These are phyloP conservation scores for Calliphora vicina DNA, from an alignment of 1,140 invertebrate genomes.

Conservation along the genomic window DNA sequence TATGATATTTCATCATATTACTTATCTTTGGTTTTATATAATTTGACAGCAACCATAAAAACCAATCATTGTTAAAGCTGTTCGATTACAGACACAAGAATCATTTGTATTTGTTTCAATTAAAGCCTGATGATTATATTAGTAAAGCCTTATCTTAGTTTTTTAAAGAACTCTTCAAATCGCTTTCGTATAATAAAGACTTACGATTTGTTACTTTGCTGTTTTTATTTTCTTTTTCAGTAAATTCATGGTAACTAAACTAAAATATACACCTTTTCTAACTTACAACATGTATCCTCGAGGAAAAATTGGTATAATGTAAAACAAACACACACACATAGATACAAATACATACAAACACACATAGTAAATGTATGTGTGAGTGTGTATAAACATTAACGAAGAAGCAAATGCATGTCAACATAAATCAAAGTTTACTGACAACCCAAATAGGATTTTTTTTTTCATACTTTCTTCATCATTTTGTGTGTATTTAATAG, in stretches of 20 bases:
- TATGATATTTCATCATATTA: too few species aligned
- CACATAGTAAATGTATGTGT: too few species aligned
- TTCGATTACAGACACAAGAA: too few species aligned
- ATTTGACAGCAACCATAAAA: too few species aligned
- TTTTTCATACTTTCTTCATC: background rate
- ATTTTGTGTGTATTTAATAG: too few species aligned
- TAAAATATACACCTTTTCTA: background rate
- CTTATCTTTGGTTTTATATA: too few species aligned
- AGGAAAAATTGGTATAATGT: background rate
- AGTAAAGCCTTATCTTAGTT: too few species aligned
- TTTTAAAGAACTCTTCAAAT: too few species aligned
- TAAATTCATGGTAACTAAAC: too few species aligned
- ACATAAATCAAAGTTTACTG: constrained; percentile 56
- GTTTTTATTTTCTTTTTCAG: background rate
- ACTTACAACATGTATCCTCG: background rate
- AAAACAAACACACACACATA: background rate
- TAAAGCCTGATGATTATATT: too few species aligned
- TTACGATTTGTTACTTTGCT: background rate
- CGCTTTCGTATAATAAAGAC: background rate
- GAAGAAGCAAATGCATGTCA: constrained; percentile 55
- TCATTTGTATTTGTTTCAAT: too few species aligned
- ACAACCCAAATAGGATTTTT: constrained; percentile 5
- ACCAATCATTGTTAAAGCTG: too few species aligned
- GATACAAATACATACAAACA: background rate
- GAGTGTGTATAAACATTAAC: background rate